A percentile compares a stretch with the other conserved stretches of the same genome.
Evolutionary conservation across 2,113 vertebrate genomes (phyloP).

Genomic region (Riparia riparia): DNA sequence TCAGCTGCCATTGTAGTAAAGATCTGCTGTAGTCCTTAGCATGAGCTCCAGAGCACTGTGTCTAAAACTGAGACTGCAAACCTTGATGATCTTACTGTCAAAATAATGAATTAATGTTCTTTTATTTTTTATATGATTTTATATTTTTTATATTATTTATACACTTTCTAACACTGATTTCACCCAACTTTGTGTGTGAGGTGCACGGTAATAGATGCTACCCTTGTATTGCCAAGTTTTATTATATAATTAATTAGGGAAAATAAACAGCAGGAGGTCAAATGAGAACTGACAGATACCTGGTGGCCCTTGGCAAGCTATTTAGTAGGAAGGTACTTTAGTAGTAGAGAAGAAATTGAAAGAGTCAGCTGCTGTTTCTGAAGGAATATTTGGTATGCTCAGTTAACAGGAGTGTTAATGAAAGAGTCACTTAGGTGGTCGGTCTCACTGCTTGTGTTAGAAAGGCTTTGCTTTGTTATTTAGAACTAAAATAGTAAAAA

Average conservation of each 20-base stretch:
- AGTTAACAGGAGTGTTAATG: background rate
- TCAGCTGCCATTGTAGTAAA: background rate
- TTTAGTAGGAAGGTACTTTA: background rate
- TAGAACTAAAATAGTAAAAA: background rate
- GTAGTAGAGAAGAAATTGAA: background rate
- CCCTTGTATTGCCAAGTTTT: background rate
- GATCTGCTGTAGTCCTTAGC: background rate
- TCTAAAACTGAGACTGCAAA: background rate
- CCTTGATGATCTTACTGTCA: background rate
- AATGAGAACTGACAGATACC: background rate
- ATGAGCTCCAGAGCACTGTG: fast-evolving
- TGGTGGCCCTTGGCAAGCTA: background rate
- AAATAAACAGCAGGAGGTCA: background rate
- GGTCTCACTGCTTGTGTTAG: background rate
- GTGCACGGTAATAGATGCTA: background rate
- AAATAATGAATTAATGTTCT: background rate
- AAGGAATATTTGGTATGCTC: background rate
- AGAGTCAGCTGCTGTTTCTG: background rate
- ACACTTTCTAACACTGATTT: background rate
- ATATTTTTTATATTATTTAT: too few species aligned
- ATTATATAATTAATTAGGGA: background rate
- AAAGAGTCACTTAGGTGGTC: background rate
- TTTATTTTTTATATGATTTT: too few species aligned
- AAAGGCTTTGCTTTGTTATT: background rate
- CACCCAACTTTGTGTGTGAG: background rate